Evolutionary conservation across 2,888 invertebrate genomes (phyloP).

Genomic region (Biston betularia): DNA sequence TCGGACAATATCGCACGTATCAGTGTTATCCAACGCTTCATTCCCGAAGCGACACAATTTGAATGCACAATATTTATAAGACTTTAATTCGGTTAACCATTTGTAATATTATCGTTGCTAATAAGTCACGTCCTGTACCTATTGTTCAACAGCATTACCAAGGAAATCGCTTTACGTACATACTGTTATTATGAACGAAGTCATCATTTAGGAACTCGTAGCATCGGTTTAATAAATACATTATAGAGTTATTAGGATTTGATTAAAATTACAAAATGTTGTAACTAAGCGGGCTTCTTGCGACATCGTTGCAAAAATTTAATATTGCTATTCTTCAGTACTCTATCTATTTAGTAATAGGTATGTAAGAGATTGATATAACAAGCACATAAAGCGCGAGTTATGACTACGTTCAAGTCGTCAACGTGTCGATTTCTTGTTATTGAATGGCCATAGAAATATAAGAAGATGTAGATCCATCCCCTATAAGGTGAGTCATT

Average conservation of each 20-base stretch:
- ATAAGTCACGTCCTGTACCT: constrained; percentile 61
- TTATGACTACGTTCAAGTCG: neutral
- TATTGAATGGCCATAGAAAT: neutral
- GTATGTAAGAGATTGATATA: neutral
- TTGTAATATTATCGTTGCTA: constrained; percentile 54
- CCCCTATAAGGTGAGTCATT: no score
- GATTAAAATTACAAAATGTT: constrained; percentile 64
- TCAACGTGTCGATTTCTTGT: neutral
- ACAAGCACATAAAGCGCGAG: neutral
- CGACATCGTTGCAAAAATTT: constrained; percentile 59
- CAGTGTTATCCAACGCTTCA: constrained; percentile 31
- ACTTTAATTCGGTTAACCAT: constrained; percentile 57
- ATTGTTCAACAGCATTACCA: constrained; percentile 72
- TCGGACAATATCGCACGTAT: constrained; percentile 43
- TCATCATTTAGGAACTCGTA: constrained; percentile 63
- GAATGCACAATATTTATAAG: constrained; percentile 41
- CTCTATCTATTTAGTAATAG: neutral
- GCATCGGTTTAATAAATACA: constrained; percentile 63
- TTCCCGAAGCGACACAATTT: constrained; percentile 32
- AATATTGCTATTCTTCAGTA: constrained; percentile 21
- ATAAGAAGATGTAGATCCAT: no score
- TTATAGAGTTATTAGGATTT: constrained; percentile 55
- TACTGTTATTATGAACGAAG: constrained; percentile 60
- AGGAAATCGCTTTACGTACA: constrained; percentile 78
- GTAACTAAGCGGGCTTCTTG: constrained; percentile 53